Conservation (phyloP, 64 coral and sea anemone species). For the Dendrophyllia cribrosa region DNA sequence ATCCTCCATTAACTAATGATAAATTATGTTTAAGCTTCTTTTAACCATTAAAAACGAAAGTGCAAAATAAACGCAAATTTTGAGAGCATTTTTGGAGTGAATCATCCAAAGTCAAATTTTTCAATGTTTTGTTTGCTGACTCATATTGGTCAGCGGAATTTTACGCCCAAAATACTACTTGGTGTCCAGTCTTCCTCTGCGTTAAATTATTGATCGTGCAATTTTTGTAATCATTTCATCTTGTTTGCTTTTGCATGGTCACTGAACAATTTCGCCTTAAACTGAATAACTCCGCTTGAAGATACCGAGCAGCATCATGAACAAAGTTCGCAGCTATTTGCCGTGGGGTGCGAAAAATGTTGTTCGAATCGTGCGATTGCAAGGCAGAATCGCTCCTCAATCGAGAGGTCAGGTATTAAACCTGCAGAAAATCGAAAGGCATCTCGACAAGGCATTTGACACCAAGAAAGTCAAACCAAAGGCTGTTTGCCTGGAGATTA, state of each 20-base stretch:
- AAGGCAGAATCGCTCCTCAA: conserved; percentile 57
- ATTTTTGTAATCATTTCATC: too few relatives aligned
- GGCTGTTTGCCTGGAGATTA: conserved; percentile 91
- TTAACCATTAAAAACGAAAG: background rate
- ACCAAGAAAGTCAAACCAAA: conserved; percentile 85
- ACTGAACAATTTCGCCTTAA: too few relatives aligned
- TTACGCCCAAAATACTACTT: background rate
- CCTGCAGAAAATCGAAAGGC: conserved; percentile 76
- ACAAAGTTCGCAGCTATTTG: conserved; percentile 7
- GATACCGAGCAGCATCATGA: background rate
- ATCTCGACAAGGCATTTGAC: conserved; percentile 79
- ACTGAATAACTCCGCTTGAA: too few relatives aligned
- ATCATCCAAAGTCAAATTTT: too few relatives aligned
- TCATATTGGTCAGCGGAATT: conserved; percentile 1
- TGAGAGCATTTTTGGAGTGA: too few relatives aligned
- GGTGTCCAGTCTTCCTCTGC: too few relatives aligned
- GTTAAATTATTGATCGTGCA: too few relatives aligned
- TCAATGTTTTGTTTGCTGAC: background rate
- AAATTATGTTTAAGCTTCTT: background rate
- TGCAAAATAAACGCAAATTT: background rate
- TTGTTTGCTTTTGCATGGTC: too few relatives aligned
- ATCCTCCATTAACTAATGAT: background rate
- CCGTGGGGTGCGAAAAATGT: conserved; percentile 67
- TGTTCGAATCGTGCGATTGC: conserved; percentile 80
- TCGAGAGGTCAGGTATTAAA: conserved; percentile 21